Base-by-base conservation (phyloP, 2,797 vertebrate species). In the Spea hammondii region DNA sequence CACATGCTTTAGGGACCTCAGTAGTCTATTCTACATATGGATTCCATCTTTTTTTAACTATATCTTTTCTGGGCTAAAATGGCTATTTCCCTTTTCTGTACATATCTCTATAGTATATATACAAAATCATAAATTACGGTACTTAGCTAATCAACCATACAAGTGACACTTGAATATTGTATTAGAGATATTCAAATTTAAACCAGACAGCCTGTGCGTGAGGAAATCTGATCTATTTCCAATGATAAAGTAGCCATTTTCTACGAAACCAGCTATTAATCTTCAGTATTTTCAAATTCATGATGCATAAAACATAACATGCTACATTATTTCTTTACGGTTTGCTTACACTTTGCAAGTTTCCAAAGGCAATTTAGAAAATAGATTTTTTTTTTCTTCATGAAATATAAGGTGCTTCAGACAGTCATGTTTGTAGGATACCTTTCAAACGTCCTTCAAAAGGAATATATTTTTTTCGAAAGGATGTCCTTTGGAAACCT, bases 241-340 rank as follows among this genome's bases (percentile, higher is more conserved):
- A 50, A n/a, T 65, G 48, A 11, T 73, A 72, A 54, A 72, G 49
- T 44, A 50, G 8, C 71, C 13, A 64, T 64, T 64, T 64, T 53
- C 13, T 32, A 14, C 8, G 8, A 65, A 64, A 62, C 8, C n/a
- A 62, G 14, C 48, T 44, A 65, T 74, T 65, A 6, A 49, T 74
- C 48, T 51, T 50, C 60, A 46, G 47, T 59, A 73, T 73, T 62
- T 73, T 73, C n/a, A 64, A 64, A 73, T 73, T 64, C 54, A 72
- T 48, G 62, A 72, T 60, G 46, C 45, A 60, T 72, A 60, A 72
- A 60, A 75, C 73, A 55, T 65, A 46, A 46, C 17, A 54, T 66
- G 49, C 54, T 48, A 45, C 11, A 17, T 66, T 66, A 67, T 17
- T 47, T 49, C n/a, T 48, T 47, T 49, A 17, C 59, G 54, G 65